Evolutionary conservation across 2,113 vertebrate species (phyloP), one percentile per base, ranked within the genome.

Genomic region (Pimephales promelas): DNA sequence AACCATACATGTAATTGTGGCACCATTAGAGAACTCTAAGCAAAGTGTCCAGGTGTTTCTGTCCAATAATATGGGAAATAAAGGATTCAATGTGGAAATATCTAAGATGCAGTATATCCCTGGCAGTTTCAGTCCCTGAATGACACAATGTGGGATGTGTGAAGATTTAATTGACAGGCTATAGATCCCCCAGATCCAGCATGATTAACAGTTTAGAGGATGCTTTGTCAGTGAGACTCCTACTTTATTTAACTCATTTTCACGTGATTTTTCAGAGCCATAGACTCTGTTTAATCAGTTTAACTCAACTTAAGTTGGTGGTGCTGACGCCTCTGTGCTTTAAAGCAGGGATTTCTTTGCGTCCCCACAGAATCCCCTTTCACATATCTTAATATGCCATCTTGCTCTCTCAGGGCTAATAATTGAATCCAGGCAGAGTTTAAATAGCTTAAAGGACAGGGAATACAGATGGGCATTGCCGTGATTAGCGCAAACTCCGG

Each of bases 361-460:
- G 91, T 82, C 84, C 76, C 70, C 24, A 62, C 40, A 91, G 93
- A 96, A 92, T 95, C 95, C 95, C 94, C 94, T 97, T 99, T 98
- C 96, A 97, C 93, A 94, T 95, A 94, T 96, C 95, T 95, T 97
- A 98, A 97, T 96, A 97, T 97, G 95, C 95, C 96, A 95, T 97
- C 97, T 97, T 96, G 96, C 96, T 97, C 95, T 97, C 97, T 97
- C 95, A 96, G 96, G 95, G 94, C 96, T 96, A 97, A 96, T 99
- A 98, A 99, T 98, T 98, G 97, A 98, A 96, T 99, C 98, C 97
- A 97, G 97, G 96, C 95, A 94, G 97, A 96, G 95, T 98, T 98
- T 98, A 98, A 99, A 98, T 96, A 97, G 96, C 95, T 94, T 96
- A 97, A 96, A 97, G 95, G 95, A 96, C 92, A 94, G 93, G 93